Evolutionary conservation across 1,140 invertebrate species (phyloP).

Genomic region (Drosophila arawakana): DNA sequence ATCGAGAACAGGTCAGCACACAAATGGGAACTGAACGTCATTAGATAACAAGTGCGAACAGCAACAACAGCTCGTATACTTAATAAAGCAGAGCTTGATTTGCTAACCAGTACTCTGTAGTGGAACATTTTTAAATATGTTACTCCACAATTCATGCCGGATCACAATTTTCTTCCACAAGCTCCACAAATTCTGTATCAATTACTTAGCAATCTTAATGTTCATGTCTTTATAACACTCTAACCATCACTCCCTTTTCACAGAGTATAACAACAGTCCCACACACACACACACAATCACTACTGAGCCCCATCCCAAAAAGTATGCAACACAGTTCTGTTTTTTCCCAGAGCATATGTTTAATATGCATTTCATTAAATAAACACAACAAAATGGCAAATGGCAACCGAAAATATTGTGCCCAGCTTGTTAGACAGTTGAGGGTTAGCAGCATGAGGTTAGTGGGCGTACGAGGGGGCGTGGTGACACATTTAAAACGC

Average conservation of each 20-base stretch:
- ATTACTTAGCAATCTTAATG: background rate
- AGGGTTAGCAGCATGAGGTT: background rate
- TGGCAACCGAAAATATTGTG: conserved; percentile 38
- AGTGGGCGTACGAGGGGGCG: background rate
- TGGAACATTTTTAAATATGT: too few relatives aligned
- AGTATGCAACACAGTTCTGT: conserved; percentile 44
- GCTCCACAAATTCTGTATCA: background rate
- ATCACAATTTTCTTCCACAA: too few relatives aligned
- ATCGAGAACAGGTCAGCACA: conserved; percentile 24
- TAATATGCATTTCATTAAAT: conserved; percentile 75
- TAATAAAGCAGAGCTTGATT: background rate
- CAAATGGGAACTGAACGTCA: conserved; percentile 59
- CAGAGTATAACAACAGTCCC: conserved; percentile 5
- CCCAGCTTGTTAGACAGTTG: conserved; percentile 30
- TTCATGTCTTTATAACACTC: background rate
- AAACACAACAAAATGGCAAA: conserved; percentile 59
- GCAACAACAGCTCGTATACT: background rate
- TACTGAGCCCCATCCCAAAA: conserved; percentile 8
- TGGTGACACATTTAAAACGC: conserved; percentile 51
- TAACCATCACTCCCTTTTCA: background rate
- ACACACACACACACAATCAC: background rate
- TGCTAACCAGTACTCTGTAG: background rate
- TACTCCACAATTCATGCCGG: too few relatives aligned
- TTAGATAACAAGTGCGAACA: conserved; percentile 65
- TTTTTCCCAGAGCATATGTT: conserved; percentile 66